Conservation (phyloP, 2,113 vertebrate genomes). For the Aegotheles bennettii region DNA sequence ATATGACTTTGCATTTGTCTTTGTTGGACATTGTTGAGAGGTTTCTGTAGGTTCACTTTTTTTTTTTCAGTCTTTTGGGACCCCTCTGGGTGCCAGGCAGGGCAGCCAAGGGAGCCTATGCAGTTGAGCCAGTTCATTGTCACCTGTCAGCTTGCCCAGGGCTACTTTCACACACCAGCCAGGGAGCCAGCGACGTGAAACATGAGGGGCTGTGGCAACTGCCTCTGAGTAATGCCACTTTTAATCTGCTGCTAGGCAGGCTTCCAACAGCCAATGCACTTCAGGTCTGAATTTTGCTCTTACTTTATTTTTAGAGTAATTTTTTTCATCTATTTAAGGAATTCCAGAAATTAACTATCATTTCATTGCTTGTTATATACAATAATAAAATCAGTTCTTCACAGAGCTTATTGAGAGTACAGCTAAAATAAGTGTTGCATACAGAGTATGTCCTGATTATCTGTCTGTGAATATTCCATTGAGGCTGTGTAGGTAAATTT, state of each 20-base stretch:
- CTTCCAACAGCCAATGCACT: neutral
- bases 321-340: slow-evolving; percentile 43
- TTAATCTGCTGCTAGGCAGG: neutral
- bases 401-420: neutral
- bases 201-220: neutral
- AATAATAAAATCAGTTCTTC: neutral
- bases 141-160: neutral
- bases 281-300: neutral
- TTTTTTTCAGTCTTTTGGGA: neutral
- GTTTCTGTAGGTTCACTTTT: neutral
- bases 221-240: neutral
- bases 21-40: neutral
- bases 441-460: neutral
- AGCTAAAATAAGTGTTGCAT: neutral
- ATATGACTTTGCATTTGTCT: neutral
- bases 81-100: no score
- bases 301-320: slow-evolving; percentile 30
- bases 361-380: neutral
- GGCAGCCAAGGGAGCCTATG: neutral
- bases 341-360: slow-evolving; percentile 19
- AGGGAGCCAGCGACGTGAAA: neutral
- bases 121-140: neutral
- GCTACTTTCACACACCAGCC: neutral
- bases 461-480: neutral
- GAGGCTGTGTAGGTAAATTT: neutral